Conservation (phyloP, 2,888 invertebrate species). For the Agrilus cyanescens region DNA sequence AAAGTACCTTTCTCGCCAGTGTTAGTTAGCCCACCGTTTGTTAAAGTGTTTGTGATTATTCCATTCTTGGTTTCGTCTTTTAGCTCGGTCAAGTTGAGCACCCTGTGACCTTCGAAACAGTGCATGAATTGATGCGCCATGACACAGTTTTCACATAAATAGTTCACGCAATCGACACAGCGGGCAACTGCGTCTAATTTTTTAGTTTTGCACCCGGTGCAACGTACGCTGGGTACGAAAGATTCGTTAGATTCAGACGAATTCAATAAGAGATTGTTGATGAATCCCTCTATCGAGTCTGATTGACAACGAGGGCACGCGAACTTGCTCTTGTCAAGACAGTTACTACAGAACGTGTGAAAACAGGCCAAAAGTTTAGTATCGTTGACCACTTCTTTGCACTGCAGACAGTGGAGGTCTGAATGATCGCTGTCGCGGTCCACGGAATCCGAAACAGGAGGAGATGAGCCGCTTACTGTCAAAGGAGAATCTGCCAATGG, state of each 20-base stretch:
- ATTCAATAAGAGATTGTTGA: conserved; percentile 29
- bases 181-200: conserved; percentile 90
- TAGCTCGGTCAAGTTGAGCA: conserved; percentile 56
- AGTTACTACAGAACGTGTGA: conserved; percentile 74
- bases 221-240: conserved; percentile 50
- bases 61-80: conserved; percentile 41
- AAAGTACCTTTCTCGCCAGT: conserved; percentile 42
- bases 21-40: conserved; percentile 13
- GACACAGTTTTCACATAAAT: conserved; percentile 92
- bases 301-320: conserved; percentile 58
- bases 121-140: conserved; percentile 99
- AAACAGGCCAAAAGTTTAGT: conserved; percentile 70
- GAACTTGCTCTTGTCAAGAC: conserved; percentile 68
- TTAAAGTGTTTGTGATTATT: conserved; percentile 13
- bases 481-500: conserved; percentile 57
- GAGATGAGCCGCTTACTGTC: conserved; percentile 78
- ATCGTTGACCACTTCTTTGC: conserved; percentile 63
- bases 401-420: conserved; percentile 48
- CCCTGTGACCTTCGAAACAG: conserved; percentile 94
- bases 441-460: conserved; percentile 74
- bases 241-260: conserved; percentile 27
- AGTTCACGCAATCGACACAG: conserved; percentile 93
- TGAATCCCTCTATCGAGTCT: conserved; percentile 37
- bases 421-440: conserved; percentile 44
- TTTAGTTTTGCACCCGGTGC: conserved; percentile 94